phyloP scores from a whole-genome alignment of 2,113 vertebrate species.

The Ascaphus truei region DNA sequence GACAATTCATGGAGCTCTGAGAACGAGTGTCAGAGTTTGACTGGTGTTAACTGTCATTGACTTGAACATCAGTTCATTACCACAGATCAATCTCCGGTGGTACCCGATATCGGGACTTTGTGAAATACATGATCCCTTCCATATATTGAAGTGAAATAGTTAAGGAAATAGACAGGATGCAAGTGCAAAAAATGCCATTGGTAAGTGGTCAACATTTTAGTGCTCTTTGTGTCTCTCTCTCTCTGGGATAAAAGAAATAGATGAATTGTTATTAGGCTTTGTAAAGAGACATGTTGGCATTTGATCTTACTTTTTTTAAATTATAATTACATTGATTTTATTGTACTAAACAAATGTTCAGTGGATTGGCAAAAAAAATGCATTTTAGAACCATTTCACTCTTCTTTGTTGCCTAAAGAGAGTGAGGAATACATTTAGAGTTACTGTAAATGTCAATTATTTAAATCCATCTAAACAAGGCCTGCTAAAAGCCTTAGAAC shows the following conservation, averaged over 20 bases:
- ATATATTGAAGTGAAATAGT: too few species aligned
- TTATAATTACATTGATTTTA: conserved; percentile 67
- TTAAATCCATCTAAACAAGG: conserved; percentile 3
- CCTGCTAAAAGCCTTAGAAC: not conserved
- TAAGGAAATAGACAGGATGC: too few species aligned
- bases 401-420: conserved; percentile 30
- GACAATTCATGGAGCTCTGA: too few species aligned
- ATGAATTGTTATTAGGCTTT: conserved; percentile 57
- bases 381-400: conserved; percentile 50
- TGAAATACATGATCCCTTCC: too few species aligned
- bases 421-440: conserved; percentile 35
- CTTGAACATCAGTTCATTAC: too few species aligned
- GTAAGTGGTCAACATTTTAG: too few species aligned
- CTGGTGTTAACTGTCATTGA: too few species aligned
- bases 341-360: conserved; percentile 59
- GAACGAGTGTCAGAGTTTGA: too few species aligned
- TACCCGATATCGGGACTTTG: too few species aligned
- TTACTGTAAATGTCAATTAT: not conserved
- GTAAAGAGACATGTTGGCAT: conserved; percentile 60
- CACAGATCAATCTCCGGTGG: too few species aligned
- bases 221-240: not conserved
- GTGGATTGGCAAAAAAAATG: conserved; percentile 42
- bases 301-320: conserved; percentile 60
- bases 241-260: not conserved
- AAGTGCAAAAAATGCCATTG: too few species aligned